Evolutionary conservation across 2,113 vertebrate species (phyloP), one percentile per base, ranked within the genome.

Genomic region (Todiramphus chloris): DNA sequence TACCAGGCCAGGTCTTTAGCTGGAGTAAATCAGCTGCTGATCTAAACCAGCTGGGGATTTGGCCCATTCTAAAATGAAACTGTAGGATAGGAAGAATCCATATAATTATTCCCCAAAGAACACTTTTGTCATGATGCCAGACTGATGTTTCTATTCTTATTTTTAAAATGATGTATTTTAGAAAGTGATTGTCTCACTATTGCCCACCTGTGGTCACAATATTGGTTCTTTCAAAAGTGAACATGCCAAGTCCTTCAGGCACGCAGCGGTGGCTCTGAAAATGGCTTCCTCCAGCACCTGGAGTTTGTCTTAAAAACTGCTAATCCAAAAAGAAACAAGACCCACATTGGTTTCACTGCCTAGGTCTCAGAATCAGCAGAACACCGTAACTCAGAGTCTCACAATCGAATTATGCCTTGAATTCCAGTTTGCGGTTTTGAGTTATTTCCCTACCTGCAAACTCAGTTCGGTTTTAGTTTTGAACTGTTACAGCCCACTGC

Each of bases 111-210:
- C 93, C 81, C 94, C 44, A 87, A 95, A 94, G 92, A 96, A 74
- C 77, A 91, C 83, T 96, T 96, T 81, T 97, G 95, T 94, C 94
- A 56, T 31, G 91, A 90, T 94, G 95, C 96, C 95, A 96, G 89
- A 96, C 95, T 96, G 95, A 95, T 95, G 87, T 96, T 95, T 96
- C 95, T 96, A 95, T 97, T 96, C 95, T 93, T 96, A 89, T 97
- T 96, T 96, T 91, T 89, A 95, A 96, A 96, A 93, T 96, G 78
- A 94, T 95, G 94, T 89, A 78, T 96, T 96, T 94, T 94, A 87
- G 84, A 94, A 94, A 93, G 89, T 37, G 93, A 87, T 96, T 96
- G 94, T 96, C 96, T 97, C 95, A 94, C 94, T 96, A 55, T 97
- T 95, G 95, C 94, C 95, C 93, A 96, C 95, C 95, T 95, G 96